Evolutionary conservation across 2,113 vertebrate species (phyloP).

Genomic region (Thryonomys swinderianus): DNA sequence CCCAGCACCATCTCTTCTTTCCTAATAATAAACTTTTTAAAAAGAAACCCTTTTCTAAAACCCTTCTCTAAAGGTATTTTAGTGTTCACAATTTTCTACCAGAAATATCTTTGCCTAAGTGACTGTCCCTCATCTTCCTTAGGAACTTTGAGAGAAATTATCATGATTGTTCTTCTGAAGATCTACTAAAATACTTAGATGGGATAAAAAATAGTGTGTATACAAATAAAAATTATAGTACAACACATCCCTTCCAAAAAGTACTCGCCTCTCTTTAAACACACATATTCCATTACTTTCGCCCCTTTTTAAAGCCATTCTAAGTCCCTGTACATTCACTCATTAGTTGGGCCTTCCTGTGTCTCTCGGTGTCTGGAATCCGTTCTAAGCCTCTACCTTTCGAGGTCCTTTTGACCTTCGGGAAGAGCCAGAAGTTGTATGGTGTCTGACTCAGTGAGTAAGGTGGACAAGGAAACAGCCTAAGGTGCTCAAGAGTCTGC

Average conservation of each 20-base stretch:
- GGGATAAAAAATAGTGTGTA: not conserved
- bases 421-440: not conserved
- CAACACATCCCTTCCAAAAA: not conserved
- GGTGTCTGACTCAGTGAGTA: not conserved
- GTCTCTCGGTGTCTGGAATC: not conserved
- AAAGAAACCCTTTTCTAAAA: not conserved
- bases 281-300: not conserved
- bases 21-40: not conserved
- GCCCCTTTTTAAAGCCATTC: not conserved
- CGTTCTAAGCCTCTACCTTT: not conserved
- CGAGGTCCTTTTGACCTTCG: too few species aligned
- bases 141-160: not conserved
- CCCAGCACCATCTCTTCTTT: not conserved
- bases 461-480: too few species aligned
- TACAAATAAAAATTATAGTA: not conserved
- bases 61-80: not conserved
- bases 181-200: not conserved
- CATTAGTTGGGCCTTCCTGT: not conserved
- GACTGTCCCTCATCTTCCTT: not conserved
- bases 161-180: not conserved
- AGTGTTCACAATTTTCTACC: not conserved
- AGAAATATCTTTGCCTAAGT: constrained; percentile 6
- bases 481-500: not conserved
- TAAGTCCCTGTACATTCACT: not conserved
- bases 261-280: not conserved